phyloP scores from a whole-genome alignment of 2,797 vertebrate species.

The Gallinago solitaria region DNA sequence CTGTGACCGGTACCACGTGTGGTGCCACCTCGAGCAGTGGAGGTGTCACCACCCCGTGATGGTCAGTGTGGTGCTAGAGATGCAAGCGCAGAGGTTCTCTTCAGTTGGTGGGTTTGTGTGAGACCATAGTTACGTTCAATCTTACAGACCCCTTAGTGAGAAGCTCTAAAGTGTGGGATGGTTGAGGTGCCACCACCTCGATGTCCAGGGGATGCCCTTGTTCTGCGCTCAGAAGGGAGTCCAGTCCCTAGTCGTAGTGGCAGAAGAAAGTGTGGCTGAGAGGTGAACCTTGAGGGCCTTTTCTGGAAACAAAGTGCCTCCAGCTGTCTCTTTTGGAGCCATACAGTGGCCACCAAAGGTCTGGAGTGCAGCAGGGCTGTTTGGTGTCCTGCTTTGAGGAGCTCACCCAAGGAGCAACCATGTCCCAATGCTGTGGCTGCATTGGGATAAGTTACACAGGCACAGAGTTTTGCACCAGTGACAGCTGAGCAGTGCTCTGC shows the following conservation, averaged over 20 bases:
- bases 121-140: not conserved
- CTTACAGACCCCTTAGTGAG: not conserved
- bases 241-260: rapidly evolving
- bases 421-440: rapidly evolving
- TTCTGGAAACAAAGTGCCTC: not conserved
- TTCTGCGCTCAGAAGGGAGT: rapidly evolving
- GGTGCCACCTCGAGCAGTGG: not conserved
- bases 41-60: rapidly evolving
- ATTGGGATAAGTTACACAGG: too few species aligned
- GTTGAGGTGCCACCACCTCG: not conserved
- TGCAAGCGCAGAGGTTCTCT: not conserved
- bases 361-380: not conserved
- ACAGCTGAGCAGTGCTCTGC: not conserved
- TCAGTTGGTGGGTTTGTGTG: too few species aligned
- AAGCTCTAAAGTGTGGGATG: rapidly evolving
- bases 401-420: not conserved
- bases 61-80: not conserved
- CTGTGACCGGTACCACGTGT: rapidly evolving
- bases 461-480: not conserved
- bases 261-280: not conserved
- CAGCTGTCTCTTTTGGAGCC: not conserved
- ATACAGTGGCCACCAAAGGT: too few species aligned
- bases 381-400: not conserved
- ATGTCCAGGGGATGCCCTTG: not conserved
- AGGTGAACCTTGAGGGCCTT: not conserved